These are phyloP conservation scores for Boulengeromyrus knoepffleri DNA, from an alignment of 2,113 vertebrate genomes.

Conservation along the genomic window DNA sequence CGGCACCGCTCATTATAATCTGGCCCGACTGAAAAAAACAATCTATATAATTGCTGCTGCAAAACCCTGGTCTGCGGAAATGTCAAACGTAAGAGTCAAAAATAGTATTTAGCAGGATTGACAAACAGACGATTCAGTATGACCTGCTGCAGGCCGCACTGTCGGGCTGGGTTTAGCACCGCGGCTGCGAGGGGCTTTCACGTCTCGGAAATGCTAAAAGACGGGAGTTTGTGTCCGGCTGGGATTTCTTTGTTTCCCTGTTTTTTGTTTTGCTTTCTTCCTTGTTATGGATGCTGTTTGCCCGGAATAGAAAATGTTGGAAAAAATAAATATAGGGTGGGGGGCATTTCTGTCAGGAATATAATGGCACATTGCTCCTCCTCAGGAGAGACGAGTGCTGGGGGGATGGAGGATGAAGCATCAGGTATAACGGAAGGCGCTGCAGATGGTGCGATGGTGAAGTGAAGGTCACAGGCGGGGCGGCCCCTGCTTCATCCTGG, in stretches of 20 bases:
- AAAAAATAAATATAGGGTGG: neutral
- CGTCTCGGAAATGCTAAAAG: neutral
- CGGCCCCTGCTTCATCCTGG: neutral
- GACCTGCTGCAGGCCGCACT: neutral
- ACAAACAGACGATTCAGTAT: neutral
- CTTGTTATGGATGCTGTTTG: neutral
- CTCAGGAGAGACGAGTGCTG: neutral
- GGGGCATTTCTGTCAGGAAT: neutral
- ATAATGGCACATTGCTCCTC: neutral
- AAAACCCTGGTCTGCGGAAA: neutral
- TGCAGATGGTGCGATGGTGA: neutral
- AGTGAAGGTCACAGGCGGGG: neutral
- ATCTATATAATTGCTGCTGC: slow-evolving; percentile 10
- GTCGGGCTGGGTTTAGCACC: neutral
- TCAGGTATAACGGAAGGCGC: neutral
- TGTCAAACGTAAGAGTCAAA: neutral
- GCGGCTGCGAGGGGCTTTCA: neutral
- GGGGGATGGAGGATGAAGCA: neutral
- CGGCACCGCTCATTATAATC: neutral
- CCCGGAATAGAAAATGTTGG: neutral
- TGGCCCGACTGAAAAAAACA: neutral
- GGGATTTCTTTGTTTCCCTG: neutral
- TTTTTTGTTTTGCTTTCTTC: neutral
- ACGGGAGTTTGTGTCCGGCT: neutral
- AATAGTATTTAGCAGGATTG: slow-evolving; percentile 12